Conservation (phyloP, 2,797 vertebrate species). For the Manis javanica region DNA sequence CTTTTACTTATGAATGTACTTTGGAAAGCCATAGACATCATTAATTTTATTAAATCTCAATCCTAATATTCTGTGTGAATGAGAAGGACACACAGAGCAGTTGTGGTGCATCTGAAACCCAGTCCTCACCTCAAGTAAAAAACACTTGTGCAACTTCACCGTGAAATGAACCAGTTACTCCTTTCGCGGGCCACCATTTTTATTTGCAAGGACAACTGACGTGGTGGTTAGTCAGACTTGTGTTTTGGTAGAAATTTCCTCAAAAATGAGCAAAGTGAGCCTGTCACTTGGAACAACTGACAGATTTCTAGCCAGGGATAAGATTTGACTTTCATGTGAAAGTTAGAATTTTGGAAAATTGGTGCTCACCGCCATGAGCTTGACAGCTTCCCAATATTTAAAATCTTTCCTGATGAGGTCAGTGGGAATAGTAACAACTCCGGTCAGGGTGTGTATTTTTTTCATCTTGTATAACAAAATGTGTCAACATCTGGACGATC, state of each 20-base stretch:
- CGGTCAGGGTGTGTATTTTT: not conserved
- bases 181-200: not conserved
- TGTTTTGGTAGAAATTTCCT: not conserved
- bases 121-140: not conserved
- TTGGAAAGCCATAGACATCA: not conserved
- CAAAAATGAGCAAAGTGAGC: constrained; percentile 12
- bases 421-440: not conserved
- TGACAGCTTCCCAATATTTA: constrained; percentile 9
- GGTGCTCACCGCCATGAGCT: not conserved
- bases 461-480: not conserved
- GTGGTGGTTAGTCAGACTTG: not conserved
- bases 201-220: not conserved
- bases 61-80: not conserved
- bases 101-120: not conserved
- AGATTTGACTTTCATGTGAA: not conserved
- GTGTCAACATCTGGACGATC: constrained; percentile 19
- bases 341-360: constrained; percentile 47
- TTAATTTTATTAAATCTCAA: constrained; percentile 9
- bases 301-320: not conserved
- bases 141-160: accelerated
- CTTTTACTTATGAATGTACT: constrained; percentile 20
- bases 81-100: not conserved
- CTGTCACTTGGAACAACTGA: constrained; percentile 6
- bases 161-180: not conserved
- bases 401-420: constrained; percentile 54